Conservation (phyloP, 1,140 invertebrate species). For the Drosophila ambigua region DNA sequence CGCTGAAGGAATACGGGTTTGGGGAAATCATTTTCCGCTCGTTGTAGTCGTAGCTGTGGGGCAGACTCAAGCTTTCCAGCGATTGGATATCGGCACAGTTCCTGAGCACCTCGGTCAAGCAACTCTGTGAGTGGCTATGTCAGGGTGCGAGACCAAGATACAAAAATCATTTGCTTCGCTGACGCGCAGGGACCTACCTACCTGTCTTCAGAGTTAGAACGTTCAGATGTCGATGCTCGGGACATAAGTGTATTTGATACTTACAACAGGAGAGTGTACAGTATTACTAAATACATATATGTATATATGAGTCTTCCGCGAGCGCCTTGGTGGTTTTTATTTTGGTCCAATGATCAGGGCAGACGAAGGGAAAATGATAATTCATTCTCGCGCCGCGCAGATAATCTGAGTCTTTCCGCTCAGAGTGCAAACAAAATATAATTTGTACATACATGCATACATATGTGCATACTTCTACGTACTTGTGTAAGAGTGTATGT, state of each 20-base stretch:
- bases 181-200: neutral
- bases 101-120: conserved; percentile 64
- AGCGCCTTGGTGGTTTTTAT: conserved; percentile 20
- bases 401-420: conserved; percentile 42
- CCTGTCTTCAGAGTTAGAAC: conserved; percentile 73
- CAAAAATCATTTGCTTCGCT: neutral
- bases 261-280: conserved; percentile 17
- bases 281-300: neutral
- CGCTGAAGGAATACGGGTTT: conserved; percentile 67
- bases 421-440: conserved; percentile 11
- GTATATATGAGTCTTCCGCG: neutral
- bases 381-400: conserved; percentile 35
- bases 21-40: conserved; percentile 69
- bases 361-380: conserved; percentile 37
- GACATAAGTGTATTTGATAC: conserved; percentile 53
- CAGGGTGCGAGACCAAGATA: neutral
- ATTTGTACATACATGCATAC: conserved; percentile 9
- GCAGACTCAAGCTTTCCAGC: conserved; percentile 56
- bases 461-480: conserved; percentile 28
- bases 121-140: conserved; percentile 32
- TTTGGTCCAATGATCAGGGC: conserved; percentile 39
- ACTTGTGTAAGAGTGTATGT: neutral
- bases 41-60: conserved; percentile 58
- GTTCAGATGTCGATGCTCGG: conserved; percentile 65
- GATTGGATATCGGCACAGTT: conserved; percentile 73